These are phyloP conservation scores for Cyprinodon brontotheroides DNA, from an alignment of 2,113 vertebrate genomes.

Conservation along the genomic window DNA sequence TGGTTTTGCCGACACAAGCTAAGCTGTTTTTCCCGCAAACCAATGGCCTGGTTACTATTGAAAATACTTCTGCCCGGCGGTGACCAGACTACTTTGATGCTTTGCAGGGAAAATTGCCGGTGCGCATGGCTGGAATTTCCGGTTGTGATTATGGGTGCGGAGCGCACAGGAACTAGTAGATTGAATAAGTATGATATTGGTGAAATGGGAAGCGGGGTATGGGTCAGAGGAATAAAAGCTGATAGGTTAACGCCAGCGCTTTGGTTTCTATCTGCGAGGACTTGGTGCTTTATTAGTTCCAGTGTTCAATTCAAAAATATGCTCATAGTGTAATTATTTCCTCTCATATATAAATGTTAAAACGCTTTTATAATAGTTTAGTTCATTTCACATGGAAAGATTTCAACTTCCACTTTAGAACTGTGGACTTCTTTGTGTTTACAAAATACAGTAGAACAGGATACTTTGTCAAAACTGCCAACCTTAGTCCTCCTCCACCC, in stretches of 20 bases:
- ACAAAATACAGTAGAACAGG: not conserved
- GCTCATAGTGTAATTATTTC: no score
- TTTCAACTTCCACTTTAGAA: not conserved
- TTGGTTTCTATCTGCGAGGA: not conserved
- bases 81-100: no score
- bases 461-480: not conserved
- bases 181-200: no score
- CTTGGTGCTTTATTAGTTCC: slow-evolving; percentile 23
- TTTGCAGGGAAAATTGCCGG: no score
- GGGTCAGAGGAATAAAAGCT: no score
- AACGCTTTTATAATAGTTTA: slow-evolving; percentile 36
- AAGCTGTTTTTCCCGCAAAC: slow-evolving; percentile 17
- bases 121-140: no score
- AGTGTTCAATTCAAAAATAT: no score
- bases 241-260: not conserved
- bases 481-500: no score
- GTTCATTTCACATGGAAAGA: not conserved
- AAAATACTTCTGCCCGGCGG: no score
- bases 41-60: slow-evolving; percentile 19
- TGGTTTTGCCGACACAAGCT: no score
- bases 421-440: not conserved
- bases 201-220: no score
- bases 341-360: slow-evolving; percentile 29
- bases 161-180: not conserved
- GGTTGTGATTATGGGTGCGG: not conserved